Base-by-base conservation (phyloP, 2,888 invertebrate species). In the Cryptocephalus primarius region DNA sequence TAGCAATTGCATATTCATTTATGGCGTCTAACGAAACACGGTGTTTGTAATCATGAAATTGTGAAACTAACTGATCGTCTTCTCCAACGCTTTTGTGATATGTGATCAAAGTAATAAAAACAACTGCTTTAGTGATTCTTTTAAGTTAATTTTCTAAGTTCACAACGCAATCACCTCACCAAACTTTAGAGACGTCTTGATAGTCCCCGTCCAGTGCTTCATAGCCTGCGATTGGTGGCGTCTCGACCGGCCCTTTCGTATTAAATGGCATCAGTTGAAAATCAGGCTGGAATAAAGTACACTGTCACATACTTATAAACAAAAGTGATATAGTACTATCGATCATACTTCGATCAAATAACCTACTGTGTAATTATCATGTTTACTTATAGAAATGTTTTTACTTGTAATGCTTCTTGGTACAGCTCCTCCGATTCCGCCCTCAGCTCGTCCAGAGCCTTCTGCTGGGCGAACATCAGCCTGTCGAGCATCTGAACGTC, bases 181-280 rank as follows among this genome's bases (percentile, higher is more conserved):
- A 90, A 62, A 85, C 86, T 66, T 79, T 86, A 0, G 89, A 82
- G 32, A 85, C 73, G 65, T 94, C 86, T 14, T 80, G 66, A 64
- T 92, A 95, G 60, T 94, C 91, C 36, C 97, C 97, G 70, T 97
- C 95, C 0, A 90, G 88, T 40, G 82, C 77, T 0, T 78, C 76
- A 65, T 91, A 96, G 51, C 80, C 76, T 60, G 82, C 76, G 48
- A 91, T 85, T 0, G 92, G 82, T 3, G 94, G 92, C 1, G 93
- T 93, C 32, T 81, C 73, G 0, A 83, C 78, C 0, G 95, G 89
- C 0, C 95, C 94, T 47, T 73, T 75, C 1, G 76, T 63, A 13
- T 74, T 72, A 56, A 80, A 80, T 0, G 91, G 88, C 22, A 93
- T 61, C 33, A 91, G 64, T 8, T 72, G 68, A 12, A 78, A 64